Percentiles rank a stretch among this genome's conserved stretches.
Evolutionary conservation across 2,888 invertebrate species (phyloP).

Genomic region (Ceramica pisi): DNA sequence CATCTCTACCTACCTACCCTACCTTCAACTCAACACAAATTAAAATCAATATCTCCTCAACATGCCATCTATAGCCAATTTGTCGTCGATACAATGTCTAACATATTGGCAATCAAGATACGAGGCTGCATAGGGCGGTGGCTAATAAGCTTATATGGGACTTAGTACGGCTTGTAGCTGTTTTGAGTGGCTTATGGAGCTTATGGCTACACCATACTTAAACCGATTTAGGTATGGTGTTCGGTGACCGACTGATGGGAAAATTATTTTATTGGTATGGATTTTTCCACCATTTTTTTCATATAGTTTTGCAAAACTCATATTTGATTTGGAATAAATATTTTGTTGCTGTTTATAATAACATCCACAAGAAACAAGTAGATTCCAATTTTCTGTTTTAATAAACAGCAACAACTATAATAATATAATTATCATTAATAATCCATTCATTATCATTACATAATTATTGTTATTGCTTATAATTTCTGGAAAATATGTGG

Average conservation of each 20-base stretch:
- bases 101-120: constrained; percentile 64
- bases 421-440: too few species aligned
- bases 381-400: too few species aligned
- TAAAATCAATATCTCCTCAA: constrained; percentile 43
- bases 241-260: constrained; percentile 17
- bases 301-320: too few species aligned
- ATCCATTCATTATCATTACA: too few species aligned
- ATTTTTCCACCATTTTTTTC: neutral
- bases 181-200: constrained; percentile 44
- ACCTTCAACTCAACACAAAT: constrained; percentile 10
- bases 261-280: constrained; percentile 16
- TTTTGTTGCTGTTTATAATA: too few species aligned
- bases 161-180: constrained; percentile 42
- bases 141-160: constrained; percentile 56
- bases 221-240: constrained; percentile 14
- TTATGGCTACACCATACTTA: constrained; percentile 23
- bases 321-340: too few species aligned
- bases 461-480: too few species aligned
- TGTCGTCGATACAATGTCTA: constrained; percentile 40
- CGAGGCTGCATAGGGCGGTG: constrained; percentile 24
- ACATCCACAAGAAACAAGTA: too few species aligned
- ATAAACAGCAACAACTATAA: too few species aligned
- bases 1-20: neutral
- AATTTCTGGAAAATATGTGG: too few species aligned
- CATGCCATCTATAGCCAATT: constrained; percentile 40